phyloP scores from a whole-genome alignment of 2,113 vertebrate genomes.

The Motacilla tschutschensis region DNA sequence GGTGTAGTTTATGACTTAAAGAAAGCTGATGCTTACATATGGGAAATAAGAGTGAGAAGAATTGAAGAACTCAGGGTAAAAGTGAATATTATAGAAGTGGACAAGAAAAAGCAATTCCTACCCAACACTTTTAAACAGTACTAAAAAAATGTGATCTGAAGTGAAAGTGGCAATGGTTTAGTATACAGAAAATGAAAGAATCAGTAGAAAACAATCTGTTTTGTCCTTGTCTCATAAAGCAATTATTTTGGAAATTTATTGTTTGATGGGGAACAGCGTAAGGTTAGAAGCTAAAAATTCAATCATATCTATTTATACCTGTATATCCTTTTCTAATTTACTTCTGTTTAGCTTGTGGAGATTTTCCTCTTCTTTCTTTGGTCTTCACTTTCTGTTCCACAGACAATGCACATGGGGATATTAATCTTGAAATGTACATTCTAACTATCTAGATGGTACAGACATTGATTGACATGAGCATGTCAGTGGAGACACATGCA shows the following conservation, averaged over 20 bases:
- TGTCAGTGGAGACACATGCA: not conserved
- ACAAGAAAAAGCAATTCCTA: not conserved
- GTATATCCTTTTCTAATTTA: not conserved
- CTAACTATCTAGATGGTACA: not conserved
- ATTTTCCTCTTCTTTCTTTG: not conserved
- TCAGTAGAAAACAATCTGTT: not conserved
- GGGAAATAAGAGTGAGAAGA: not conserved
- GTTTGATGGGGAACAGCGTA: not conserved
- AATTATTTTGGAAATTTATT: not conserved
- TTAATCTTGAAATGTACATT: not conserved
- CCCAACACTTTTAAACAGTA: not conserved
- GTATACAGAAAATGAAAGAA: not conserved
- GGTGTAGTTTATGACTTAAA: not conserved
- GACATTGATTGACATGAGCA: not conserved
- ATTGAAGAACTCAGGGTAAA: not conserved
- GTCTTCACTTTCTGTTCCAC: not conserved
- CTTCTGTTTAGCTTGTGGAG: not conserved
- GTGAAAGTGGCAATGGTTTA: not conserved
- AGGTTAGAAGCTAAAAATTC: not conserved
- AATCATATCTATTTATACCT: not conserved
- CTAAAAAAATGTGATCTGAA: not conserved
- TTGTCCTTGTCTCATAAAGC: not conserved
- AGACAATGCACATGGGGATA: not conserved
- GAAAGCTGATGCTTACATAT: not conserved
- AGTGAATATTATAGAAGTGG: not conserved